Base-by-base conservation (phyloP, 2,113 vertebrate genomes). In the Brachirus orientalis region DNA sequence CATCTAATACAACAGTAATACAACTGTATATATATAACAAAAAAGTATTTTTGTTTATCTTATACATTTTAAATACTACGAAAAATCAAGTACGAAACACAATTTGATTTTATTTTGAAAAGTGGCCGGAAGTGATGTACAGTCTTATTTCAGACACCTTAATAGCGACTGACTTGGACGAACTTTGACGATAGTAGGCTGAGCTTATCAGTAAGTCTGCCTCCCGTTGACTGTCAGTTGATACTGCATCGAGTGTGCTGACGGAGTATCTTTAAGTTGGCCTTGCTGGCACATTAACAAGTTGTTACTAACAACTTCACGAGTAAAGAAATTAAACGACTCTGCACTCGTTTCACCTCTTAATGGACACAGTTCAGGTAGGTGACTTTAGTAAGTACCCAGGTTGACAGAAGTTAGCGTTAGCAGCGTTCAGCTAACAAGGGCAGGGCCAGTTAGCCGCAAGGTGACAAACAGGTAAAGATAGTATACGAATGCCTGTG, bases 331-430 rank as follows among this genome's bases (percentile, higher is more conserved):
- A 44, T 6, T 2, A 22, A 40, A 12, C 43, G 14, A 17, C 16
- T 35, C 22, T 33, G 1, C 45, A 10, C 1, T 9, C 17, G 28
- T 16, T 54, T 18, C 35, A 3, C 47, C 20, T 36, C 51, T 67
- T 22, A 11, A 88, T 90, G 89, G 84, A 89, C 37, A 41, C 75
- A 51, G 55, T 79, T 77, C 85, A 89, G 87, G 88, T 90, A 38
- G 16, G 80, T 63, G 36, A 22, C 19, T 46, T 14, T 22, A 11
- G 19, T 35, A 8, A 50, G 9, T 19, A 40, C 9, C 1, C 16
- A 8, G 48, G 45, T 51, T 59, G 41, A 69, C 60, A 1, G 11
- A 46, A 43, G 54, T 70, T 62, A 16, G 67, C 67, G 20, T 72
- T 85, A 86, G 37, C 56, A 38, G 14, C 16, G 10, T 3, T 68